Conservation (phyloP, 2,113 vertebrate genomes). For the Caranx melampygus region DNA sequence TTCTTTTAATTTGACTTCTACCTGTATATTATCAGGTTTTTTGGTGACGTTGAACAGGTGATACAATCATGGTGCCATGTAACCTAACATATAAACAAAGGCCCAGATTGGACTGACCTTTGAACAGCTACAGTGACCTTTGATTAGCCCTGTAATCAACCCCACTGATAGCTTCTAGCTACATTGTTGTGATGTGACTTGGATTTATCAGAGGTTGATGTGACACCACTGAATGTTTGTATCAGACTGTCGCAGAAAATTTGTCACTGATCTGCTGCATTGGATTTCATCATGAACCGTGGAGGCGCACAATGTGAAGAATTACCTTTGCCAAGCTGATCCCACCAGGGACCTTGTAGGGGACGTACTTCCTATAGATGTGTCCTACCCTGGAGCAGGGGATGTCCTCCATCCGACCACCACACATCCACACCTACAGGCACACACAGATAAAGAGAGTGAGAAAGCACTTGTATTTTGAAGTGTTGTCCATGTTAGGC, state of each 20-base stretch:
- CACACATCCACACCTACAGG: constrained; percentile 85
- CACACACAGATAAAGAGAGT: constrained; percentile 39
- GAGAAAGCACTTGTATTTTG: background rate
- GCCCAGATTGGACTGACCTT: background rate
- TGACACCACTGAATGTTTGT: background rate
- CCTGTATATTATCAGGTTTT: no score
- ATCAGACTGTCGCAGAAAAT: background rate
- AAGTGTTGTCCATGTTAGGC: background rate
- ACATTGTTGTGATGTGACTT: background rate
- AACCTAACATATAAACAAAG: background rate
- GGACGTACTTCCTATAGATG: constrained; percentile 98
- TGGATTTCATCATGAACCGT: background rate
- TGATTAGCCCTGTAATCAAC: background rate
- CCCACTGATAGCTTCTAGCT: background rate
- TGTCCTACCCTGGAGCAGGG: constrained; percentile 97
- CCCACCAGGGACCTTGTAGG: constrained; percentile 96
- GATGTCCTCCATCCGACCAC: constrained; percentile 86
- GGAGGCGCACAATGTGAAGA: constrained; percentile 3
- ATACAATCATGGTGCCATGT: no score
- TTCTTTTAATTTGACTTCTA: no score
- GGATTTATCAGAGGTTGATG: background rate
- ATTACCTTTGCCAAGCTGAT: constrained; percentile 94
- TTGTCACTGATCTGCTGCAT: constrained; percentile 29
- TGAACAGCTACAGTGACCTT: background rate
- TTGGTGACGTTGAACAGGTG: no score